Evolutionary conservation across 2,797 vertebrate species (phyloP), one percentile per base, ranked within the genome.

Genomic region (Alca torda): DNA sequence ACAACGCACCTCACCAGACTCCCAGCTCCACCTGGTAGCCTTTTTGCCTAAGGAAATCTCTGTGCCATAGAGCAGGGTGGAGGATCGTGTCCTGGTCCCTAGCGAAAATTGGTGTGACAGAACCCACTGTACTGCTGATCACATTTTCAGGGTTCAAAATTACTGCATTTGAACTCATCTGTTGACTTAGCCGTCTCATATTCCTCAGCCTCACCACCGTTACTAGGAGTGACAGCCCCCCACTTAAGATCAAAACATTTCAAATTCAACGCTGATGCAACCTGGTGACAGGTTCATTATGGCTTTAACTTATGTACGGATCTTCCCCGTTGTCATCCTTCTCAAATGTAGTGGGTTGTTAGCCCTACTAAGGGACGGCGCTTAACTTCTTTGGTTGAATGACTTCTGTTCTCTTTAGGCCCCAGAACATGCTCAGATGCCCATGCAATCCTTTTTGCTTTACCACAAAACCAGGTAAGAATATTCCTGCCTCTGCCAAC

Each of bases 1-100:
- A 28, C 6, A 56, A 77, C 67, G 82, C 51, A 74, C 57, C 76
- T 57, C 63, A 89, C 37, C n/a, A 89, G 74, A 93, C 39, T 86
- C 83, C 87, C 60, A 69, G 70, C 86, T 76, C 77, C 70, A 57
- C 43, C 61, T 79, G 63, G 70, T 90, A 76, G 83, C 76, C 57
- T 64, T 75, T 94, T 91, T 91, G 87, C 91, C 92, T 86, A 90
- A 81, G 76, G 95, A 90, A 41, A 94, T 69, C 57, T 90, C 87
- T 77, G 68, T 81, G 72, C 92, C 56, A 24, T 0, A 65, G 82
- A 60, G 24, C 59, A 56, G 45, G 60, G 64, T 57, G 43, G 59
- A 81, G 59, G 67, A 83, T 6, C 23, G 51, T 31, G 64, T 87
- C 69, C 79, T 88, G 41, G 13, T 59, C 20, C 57, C 64, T 46